Percentiles rank a stretch among this genome's conserved stretches.
Conservation (phyloP, 2,113 vertebrate genomes). For the Capreolus pygargus region DNA sequence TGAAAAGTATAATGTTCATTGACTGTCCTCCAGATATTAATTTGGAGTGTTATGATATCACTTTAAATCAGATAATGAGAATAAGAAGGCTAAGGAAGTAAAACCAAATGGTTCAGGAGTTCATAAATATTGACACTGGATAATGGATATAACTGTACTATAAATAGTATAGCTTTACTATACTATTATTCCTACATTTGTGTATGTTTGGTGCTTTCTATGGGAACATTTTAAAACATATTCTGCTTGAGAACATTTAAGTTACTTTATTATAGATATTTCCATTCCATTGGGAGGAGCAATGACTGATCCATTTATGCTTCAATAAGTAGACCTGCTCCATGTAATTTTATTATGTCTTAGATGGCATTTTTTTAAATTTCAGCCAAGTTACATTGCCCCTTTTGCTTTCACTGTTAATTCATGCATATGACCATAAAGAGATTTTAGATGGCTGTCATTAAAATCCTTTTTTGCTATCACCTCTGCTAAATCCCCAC, state of each 20-base stretch:
- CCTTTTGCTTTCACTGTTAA: slow-evolving; percentile 37
- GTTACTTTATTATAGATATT: neutral
- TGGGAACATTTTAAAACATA: neutral
- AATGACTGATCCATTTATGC: neutral
- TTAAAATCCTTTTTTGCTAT: neutral
- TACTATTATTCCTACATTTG: neutral
- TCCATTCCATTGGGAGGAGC: neutral
- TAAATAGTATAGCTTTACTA: neutral
- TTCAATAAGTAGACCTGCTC: slow-evolving; percentile 24
- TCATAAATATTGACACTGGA: neutral
- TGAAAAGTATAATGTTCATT: neutral
- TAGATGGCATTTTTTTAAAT: neutral
- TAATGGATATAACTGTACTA: neutral
- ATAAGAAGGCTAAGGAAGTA: neutral
- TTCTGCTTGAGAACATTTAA: neutral
- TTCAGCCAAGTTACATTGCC: neutral
- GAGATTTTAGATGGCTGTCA: neutral
- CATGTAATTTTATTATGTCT: neutral
- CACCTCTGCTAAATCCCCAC: neutral
- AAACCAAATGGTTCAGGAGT: neutral
- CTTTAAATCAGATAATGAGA: neutral
- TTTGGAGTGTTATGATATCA: neutral
- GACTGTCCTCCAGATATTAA: neutral
- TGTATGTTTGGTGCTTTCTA: neutral
- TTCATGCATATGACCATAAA: neutral